Conservation (phyloP, 1,140 invertebrate species). For the Dolichoris vasculosae region DNA sequence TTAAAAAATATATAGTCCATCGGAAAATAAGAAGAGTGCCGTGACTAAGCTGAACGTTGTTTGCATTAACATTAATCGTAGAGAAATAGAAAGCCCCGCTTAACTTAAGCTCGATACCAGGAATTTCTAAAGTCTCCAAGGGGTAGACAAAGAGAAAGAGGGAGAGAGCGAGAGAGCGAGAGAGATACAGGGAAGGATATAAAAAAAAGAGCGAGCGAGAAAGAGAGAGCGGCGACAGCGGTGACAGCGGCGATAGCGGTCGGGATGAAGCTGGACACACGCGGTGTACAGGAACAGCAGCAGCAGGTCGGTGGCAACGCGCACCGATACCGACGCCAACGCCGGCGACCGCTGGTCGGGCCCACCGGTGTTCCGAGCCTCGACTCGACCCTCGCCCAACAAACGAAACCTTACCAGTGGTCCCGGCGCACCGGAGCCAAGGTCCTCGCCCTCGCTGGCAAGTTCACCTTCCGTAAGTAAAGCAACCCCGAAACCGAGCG, state of each 20-base stretch:
- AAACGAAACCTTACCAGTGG: conserved; percentile 66
- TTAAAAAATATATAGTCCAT: no score
- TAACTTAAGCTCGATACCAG: neutral
- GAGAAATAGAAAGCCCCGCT: no score
- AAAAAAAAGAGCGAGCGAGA: neutral
- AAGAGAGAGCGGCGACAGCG: neutral
- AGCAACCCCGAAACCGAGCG: neutral
- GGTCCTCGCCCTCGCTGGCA: conserved; percentile 34
- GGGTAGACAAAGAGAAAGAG: neutral
- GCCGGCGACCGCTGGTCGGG: conserved; percentile 67
- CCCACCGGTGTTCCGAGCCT: conserved; percentile 68
- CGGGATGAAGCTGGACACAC: conserved; percentile 56
- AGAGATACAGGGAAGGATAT: neutral
- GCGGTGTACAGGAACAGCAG: conserved; percentile 6
- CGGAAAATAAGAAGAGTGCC: no score
- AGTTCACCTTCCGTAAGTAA: conserved; percentile 65
- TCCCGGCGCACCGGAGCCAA: conserved; percentile 55
- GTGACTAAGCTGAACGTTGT: neutral
- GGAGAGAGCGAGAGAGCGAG: neutral
- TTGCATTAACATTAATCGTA: conserved; percentile 2
- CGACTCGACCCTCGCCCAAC: conserved; percentile 62
- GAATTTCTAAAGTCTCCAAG: neutral
- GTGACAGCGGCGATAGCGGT: neutral
- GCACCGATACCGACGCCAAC: conserved; percentile 64
- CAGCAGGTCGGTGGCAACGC: conserved; percentile 33